These are phyloP conservation scores for Phthorimaea operculella DNA, from an alignment of 1,140 invertebrate genomes.

Conservation along the genomic window DNA sequence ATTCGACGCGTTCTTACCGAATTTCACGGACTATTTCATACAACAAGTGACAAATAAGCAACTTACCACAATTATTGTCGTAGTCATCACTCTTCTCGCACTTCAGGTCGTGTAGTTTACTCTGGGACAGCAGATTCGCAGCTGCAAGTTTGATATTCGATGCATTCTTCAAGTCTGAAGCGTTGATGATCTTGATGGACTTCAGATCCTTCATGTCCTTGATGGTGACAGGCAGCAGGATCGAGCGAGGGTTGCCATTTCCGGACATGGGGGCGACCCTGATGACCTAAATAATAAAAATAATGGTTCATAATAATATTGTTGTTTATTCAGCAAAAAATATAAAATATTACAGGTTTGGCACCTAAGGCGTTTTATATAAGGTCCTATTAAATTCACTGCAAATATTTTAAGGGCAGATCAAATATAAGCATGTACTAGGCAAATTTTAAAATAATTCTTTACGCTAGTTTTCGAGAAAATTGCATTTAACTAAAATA, in stretches of 20 bases:
- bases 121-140: conserved; percentile 59
- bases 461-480: no score
- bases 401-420: no score
- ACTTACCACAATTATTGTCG: conserved; percentile 50
- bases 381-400: no score
- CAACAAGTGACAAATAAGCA: not conserved
- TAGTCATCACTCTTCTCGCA: conserved; percentile 50
- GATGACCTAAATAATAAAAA: no score
- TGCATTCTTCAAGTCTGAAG: conserved; percentile 67
- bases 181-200: conserved; percentile 79
- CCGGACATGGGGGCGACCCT: conserved; percentile 67
- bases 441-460: no score
- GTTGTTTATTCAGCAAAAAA: no score
- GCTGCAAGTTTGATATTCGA: conserved; percentile 67
- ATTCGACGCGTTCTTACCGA: conserved; percentile 54
- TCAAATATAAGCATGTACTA: no score
- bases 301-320: no score
- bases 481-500: no score
- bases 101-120: conserved; percentile 55
- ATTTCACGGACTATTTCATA: no score
- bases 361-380: no score
- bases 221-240: conserved; percentile 75
- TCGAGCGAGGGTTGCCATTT: conserved; percentile 74
- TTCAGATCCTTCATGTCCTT: conserved; percentile 76
- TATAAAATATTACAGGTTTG: no score